These are phyloP conservation scores for Eremophila alpestris DNA, from an alignment of 2,797 vertebrate species.

Conservation along the genomic window DNA sequence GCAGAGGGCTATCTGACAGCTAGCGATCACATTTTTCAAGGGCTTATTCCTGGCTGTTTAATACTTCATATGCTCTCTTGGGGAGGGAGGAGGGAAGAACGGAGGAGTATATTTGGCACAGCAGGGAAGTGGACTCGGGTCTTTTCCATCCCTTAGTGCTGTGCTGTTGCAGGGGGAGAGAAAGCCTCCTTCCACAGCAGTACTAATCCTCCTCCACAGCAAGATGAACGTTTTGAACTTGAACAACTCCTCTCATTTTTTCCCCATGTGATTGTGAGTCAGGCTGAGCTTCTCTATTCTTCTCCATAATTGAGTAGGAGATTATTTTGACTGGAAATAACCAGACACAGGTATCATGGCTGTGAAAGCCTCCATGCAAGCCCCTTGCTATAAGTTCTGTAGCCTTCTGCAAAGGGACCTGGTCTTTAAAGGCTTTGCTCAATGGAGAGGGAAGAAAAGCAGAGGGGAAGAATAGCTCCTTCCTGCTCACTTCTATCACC, in stretches of 20 bases:
- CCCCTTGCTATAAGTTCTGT: slow-evolving; percentile 45
- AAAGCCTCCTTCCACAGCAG: slow-evolving; percentile 35
- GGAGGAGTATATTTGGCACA: slow-evolving; percentile 56
- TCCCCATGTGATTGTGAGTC: slow-evolving; percentile 70
- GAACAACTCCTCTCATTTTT: slow-evolving; percentile 68
- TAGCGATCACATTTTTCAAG: slow-evolving; percentile 34
- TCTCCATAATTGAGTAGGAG: slow-evolving; percentile 73
- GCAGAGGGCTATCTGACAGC: slow-evolving; percentile 30
- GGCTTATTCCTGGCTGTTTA: slow-evolving; percentile 51
- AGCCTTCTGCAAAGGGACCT: slow-evolving; percentile 29
- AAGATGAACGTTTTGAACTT: slow-evolving; percentile 67
- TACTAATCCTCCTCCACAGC: slow-evolving; percentile 63
- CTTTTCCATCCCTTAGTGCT: slow-evolving; percentile 48
- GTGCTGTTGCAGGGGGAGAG: slow-evolving; percentile 45
- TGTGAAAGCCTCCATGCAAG: slow-evolving; percentile 45
- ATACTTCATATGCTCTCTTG: slow-evolving; percentile 48
- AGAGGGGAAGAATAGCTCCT: slow-evolving; percentile 46
- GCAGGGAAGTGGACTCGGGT: slow-evolving; percentile 53
- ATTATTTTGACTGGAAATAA: slow-evolving; percentile 75
- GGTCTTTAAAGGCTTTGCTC: slow-evolving; percentile 34
- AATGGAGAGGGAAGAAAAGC: slow-evolving; percentile 52
- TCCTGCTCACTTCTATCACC: slow-evolving; percentile 27
- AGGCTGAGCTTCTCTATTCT: slow-evolving; percentile 70
- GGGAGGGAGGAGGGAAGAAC: slow-evolving; percentile 59
- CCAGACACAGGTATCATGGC: slow-evolving; percentile 65